These are phyloP conservation scores for Drosophila nigrodunni DNA, from an alignment of 1,140 invertebrate species.

Conservation along the genomic window DNA sequence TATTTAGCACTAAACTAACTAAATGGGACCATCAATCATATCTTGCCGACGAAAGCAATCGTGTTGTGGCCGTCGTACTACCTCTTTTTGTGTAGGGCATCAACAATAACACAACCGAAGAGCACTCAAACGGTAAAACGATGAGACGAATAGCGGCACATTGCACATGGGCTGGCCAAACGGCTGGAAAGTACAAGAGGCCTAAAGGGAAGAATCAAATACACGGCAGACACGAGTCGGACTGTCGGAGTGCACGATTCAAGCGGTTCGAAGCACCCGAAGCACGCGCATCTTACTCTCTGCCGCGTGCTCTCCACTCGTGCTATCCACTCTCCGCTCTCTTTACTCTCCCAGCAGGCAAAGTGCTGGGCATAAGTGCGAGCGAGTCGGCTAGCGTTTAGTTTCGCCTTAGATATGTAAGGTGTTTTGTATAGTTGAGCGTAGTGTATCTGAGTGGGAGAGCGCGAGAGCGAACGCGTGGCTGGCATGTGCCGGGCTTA, in stretches of 20 bases:
- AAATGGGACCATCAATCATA: slow-evolving; percentile 25
- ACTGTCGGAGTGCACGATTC: slow-evolving; percentile 23
- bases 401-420: slow-evolving; percentile 76
- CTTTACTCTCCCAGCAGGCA: slow-evolving; percentile 13
- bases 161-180: slow-evolving; percentile 52
- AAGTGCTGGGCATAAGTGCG: slow-evolving; percentile 27
- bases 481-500: slow-evolving; percentile 77
- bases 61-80: slow-evolving; percentile 17
- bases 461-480: slow-evolving; percentile 71
- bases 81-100: slow-evolving; percentile 16
- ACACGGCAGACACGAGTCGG: slow-evolving; percentile 36
- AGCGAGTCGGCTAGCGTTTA: slow-evolving; percentile 68
- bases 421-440: slow-evolving; percentile 75
- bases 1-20: neutral
- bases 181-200: slow-evolving; percentile 74
- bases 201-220: slow-evolving; percentile 70
- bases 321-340: slow-evolving; percentile 38
- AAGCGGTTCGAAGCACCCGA: slow-evolving; percentile 47
- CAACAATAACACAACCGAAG: slow-evolving; percentile 47
- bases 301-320: slow-evolving; percentile 42
- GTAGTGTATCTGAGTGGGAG: slow-evolving; percentile 79
- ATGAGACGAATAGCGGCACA: slow-evolving; percentile 70
- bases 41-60: slow-evolving; percentile 36
- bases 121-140: slow-evolving; percentile 37
- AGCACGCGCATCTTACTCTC: slow-evolving; percentile 68